These are phyloP conservation scores for Diabrotica balteata DNA, from an alignment of 2,888 invertebrate species.

Conservation along the genomic window DNA sequence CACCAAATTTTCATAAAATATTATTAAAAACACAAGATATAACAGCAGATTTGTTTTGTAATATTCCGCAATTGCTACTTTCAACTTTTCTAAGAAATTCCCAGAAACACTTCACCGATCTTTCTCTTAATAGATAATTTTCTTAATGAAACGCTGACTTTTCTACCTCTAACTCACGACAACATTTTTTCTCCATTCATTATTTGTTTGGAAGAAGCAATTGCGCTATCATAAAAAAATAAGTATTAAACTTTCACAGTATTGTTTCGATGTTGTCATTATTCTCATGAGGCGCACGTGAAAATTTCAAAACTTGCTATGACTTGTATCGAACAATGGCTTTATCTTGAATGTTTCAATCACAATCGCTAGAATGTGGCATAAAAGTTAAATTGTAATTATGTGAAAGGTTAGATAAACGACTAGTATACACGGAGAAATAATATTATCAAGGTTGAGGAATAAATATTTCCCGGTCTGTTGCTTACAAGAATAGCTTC, in stretches of 20 bases:
- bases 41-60: no score
- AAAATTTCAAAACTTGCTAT: conserved; percentile 14
- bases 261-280: conserved; percentile 11
- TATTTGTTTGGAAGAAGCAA: conserved; percentile 5
- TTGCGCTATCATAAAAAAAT: not conserved
- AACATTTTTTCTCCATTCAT: conserved; percentile 2
- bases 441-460: not conserved
- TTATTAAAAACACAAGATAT: no score
- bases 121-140: not conserved
- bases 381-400: conserved; percentile 6
- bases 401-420: conserved; percentile 11
- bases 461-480: no score
- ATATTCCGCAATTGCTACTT: no score
- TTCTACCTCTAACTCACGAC: not conserved
- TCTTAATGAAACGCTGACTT: conserved; percentile 4
- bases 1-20: no score
- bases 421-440: not conserved
- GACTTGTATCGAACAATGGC: conserved; percentile 6
- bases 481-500: no score
- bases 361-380: not conserved
- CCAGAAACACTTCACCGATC: no score
- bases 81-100: no score
- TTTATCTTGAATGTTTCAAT: conserved; percentile 10
- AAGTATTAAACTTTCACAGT: conserved; percentile 13
- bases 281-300: conserved; percentile 12